A percentile compares a stretch with the other conserved stretches of the same genome.
Conservation (phyloP, 2,888 invertebrate genomes). For the Dryobotodes eremita region DNA sequence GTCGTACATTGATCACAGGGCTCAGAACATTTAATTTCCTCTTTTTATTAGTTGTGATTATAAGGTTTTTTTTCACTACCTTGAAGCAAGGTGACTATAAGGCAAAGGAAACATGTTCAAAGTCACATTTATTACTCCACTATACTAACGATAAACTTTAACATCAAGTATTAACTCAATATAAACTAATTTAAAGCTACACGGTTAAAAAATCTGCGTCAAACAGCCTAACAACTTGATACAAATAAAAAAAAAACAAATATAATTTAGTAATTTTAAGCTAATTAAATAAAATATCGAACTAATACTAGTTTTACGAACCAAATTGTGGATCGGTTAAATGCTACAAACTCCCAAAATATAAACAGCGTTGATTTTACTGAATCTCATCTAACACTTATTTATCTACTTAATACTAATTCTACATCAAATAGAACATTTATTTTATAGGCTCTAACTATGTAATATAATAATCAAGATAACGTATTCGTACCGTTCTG, state of each 20-base stretch:
- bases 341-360: slow-evolving; percentile 64
- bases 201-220: slow-evolving; percentile 59
- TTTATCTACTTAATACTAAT: slow-evolving; percentile 80
- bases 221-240: slow-evolving; percentile 59
- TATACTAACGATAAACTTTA: slow-evolving; percentile 78
- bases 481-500: slow-evolving; percentile 66
- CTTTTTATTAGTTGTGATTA: slow-evolving; percentile 18
- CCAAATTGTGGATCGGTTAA: slow-evolving; percentile 43
- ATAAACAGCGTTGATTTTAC: slow-evolving; percentile 75
- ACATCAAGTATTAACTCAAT: slow-evolving; percentile 67
- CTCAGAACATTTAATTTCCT: slow-evolving; percentile 47
- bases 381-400: slow-evolving; percentile 85
- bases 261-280: slow-evolving; percentile 34
- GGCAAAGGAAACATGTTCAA: slow-evolving; percentile 72
- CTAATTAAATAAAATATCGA: slow-evolving; percentile 37
- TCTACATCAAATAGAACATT: slow-evolving; percentile 85
- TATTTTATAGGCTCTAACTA: slow-evolving; percentile 79
- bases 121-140: slow-evolving; percentile 90
- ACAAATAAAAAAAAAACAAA: slow-evolving; percentile 40
- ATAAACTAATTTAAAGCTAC: slow-evolving; percentile 67
- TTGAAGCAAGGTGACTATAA: slow-evolving; percentile 36
- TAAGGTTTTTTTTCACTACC: slow-evolving; percentile 7
- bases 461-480: slow-evolving; percentile 70
- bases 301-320: slow-evolving; percentile 37
- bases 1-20: slow-evolving; percentile 59